Conservation (phyloP, 2,888 invertebrate genomes). For the Chalcis sispes region DNA sequence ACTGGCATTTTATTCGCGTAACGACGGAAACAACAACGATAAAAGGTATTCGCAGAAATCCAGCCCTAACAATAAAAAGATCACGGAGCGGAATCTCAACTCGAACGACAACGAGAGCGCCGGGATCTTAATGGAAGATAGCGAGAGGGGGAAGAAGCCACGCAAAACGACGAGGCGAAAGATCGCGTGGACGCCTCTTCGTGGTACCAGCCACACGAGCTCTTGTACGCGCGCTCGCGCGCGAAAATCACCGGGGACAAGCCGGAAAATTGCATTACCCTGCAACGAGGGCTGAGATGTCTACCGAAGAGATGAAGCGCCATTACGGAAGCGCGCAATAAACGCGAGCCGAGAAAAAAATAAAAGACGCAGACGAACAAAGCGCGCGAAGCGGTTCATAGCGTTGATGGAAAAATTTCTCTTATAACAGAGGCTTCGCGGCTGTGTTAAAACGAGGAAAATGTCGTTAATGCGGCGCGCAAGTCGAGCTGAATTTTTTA, state of each 20-base stretch:
- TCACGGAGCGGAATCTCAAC: constrained; percentile 12
- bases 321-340: background rate
- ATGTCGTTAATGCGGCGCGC: too few species aligned
- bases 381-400: too few species aligned
- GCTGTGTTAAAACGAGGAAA: too few species aligned
- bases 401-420: too few species aligned
- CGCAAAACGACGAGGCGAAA: constrained; percentile 6
- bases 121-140: constrained; percentile 23
- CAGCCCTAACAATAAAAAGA: too few species aligned
- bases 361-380: constrained; percentile 2
- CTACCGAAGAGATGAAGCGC: background rate
- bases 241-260: constrained; percentile 54
- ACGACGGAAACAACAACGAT: too few species aligned
- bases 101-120: background rate
- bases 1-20: too few species aligned
- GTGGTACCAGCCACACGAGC: too few species aligned
- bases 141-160: background rate
- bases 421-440: too few species aligned
- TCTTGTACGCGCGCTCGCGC: too few species aligned
- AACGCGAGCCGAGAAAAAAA: background rate
- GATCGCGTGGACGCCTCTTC: constrained; percentile 24
- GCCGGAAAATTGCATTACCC: constrained; percentile 60
- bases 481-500: too few species aligned
- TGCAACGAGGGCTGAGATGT: background rate
- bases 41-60: too few species aligned